Percentiles rank a stretch among this genome's conserved stretches.
These are phyloP conservation scores for Lacerta bilineata DNA, from an alignment of 2,797 vertebrate species.

Conservation along the genomic window DNA sequence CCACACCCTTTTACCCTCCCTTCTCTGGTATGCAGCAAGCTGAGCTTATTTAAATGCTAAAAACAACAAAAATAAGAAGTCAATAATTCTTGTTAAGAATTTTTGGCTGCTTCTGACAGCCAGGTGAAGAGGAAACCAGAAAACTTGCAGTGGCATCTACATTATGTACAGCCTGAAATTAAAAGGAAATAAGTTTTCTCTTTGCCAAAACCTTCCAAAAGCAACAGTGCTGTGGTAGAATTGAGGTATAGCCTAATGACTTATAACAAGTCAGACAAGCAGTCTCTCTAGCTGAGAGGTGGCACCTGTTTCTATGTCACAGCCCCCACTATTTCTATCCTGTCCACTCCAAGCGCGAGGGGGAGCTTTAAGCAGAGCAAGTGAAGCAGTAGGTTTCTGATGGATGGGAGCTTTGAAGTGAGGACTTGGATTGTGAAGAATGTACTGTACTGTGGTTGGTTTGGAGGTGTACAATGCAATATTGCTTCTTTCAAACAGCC, in stretches of 20 bases:
- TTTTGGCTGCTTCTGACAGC: background rate
- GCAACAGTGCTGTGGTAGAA: background rate
- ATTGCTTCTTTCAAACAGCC: too few species aligned
- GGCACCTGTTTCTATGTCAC: too few species aligned
- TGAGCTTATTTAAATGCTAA: conserved; percentile 24
- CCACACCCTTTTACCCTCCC: conserved; percentile 48
- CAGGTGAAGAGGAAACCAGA: background rate
- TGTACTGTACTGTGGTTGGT: too few species aligned
- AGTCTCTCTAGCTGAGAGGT: background rate
- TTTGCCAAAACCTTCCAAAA: background rate
- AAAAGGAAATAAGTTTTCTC: background rate
- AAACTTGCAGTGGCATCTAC: background rate
- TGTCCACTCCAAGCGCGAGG: too few species aligned
- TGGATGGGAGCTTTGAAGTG: too few species aligned
- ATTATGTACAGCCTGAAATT: background rate
- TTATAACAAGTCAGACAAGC: background rate
- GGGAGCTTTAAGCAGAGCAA: too few species aligned
- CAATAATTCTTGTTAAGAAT: background rate
- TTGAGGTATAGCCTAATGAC: background rate
- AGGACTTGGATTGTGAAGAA: too few species aligned
- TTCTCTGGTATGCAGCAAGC: conserved; percentile 28
- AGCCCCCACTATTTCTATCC: too few species aligned
- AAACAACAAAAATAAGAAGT: conserved; percentile 37
- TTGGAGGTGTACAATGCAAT: too few species aligned
- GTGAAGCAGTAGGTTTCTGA: too few species aligned